phyloP scores from a whole-genome alignment of 2,113 vertebrate species.

The Eleginops maclovinus region DNA sequence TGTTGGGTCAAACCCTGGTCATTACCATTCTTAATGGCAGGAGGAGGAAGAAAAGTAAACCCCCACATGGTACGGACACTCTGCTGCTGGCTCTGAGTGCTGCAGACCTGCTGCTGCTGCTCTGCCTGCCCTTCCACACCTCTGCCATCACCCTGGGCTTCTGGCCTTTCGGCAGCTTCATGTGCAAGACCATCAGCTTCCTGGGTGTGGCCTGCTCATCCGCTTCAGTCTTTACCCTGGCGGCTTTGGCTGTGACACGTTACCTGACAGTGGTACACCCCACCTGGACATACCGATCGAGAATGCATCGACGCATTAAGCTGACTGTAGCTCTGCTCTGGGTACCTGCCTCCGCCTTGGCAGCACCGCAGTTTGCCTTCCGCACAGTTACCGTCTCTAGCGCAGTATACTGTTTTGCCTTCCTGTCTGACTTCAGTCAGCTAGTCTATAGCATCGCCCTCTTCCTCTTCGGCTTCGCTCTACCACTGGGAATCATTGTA shows the following conservation, averaged over 20 bases:
- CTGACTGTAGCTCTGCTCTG: conserved; percentile 75
- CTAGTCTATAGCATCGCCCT: conserved; percentile 79
- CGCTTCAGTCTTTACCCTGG: conserved; percentile 81
- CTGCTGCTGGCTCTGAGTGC: conserved; percentile 82
- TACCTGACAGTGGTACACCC: conserved; percentile 84
- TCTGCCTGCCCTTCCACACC: conserved; percentile 85
- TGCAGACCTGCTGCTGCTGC: conserved; percentile 79
- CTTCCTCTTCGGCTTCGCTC: conserved; percentile 81
- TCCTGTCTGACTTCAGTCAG: conserved; percentile 80
- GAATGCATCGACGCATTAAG: conserved; percentile 60
- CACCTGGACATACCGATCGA: conserved; percentile 73
- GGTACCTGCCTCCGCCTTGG: conserved; percentile 77
- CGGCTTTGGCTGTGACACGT: conserved; percentile 81
- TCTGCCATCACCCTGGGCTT: conserved; percentile 77
- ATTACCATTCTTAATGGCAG: conserved; percentile 75
- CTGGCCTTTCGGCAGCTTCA: conserved; percentile 82
- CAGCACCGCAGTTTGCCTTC: conserved; percentile 82
- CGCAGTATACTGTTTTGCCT: conserved; percentile 80
- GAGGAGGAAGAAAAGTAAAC: conserved; percentile 54
- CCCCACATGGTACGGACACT: conserved; percentile 78
- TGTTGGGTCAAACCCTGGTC: conserved; percentile 82
- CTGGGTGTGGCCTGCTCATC: conserved; percentile 80
- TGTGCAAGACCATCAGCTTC: conserved; percentile 85
- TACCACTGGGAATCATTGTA: conserved; percentile 81
- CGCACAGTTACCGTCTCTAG: conserved; percentile 62